Evolutionary conservation across 2,113 vertebrate species (phyloP).

Genomic region (Protobothrops mucrosquamatus): DNA sequence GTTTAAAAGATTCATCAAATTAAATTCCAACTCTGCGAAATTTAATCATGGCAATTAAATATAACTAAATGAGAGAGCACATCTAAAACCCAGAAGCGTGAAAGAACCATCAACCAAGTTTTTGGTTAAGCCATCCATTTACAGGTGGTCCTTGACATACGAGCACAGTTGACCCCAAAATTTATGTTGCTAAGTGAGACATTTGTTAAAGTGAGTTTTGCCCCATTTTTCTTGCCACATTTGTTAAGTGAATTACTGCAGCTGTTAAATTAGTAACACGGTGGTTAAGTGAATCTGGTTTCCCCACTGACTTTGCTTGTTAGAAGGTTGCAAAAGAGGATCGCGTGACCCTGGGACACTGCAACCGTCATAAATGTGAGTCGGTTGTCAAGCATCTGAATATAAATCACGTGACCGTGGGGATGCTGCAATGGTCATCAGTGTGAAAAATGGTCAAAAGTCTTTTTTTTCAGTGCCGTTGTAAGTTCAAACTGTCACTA

Average conservation of each 20-base stretch:
- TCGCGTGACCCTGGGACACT: no score
- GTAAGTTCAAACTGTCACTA: background rate
- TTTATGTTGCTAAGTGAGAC: background rate
- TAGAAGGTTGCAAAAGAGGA: no score
- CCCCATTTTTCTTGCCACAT: background rate
- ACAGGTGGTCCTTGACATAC: background rate
- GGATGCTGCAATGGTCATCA: background rate
- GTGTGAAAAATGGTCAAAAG: background rate
- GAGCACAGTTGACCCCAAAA: background rate
- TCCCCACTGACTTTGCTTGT: no score
- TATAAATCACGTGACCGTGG: background rate
- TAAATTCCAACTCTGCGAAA: background rate
- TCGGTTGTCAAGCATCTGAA: background rate
- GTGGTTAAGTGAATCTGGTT: no score
- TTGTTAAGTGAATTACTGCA: background rate
- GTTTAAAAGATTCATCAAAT: background rate
- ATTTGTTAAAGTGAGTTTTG: background rate
- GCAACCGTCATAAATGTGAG: background rate
- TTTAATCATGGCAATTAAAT: background rate
- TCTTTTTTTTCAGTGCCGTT: background rate
- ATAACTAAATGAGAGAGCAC: background rate
- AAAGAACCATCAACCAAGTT: background rate
- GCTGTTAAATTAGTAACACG: background rate
- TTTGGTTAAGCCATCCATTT: background rate
- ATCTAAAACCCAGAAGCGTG: background rate